These are phyloP conservation scores for Hemithea aestivaria DNA, from an alignment of 2,888 invertebrate genomes.

Conservation along the genomic window DNA sequence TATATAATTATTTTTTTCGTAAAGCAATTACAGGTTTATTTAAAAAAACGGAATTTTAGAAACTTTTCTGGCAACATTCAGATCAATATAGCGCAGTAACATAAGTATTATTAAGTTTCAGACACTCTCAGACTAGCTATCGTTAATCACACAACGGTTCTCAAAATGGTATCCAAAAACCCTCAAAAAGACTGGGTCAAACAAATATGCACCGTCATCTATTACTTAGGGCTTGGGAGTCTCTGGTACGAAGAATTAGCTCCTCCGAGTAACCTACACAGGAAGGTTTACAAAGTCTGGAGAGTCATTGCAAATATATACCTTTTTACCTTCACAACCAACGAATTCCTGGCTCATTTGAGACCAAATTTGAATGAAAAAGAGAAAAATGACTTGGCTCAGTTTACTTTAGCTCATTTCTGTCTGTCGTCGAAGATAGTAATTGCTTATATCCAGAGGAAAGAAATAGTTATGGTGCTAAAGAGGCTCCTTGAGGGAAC, in stretches of 20 bases:
- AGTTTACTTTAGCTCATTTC: background rate
- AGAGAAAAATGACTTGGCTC: conserved; percentile 1
- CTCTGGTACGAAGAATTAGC: conserved; percentile 41
- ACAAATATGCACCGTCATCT: conserved; percentile 37
- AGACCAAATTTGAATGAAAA: conserved; percentile 1
- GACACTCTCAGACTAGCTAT: too few relatives aligned
- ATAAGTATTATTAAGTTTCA: too few relatives aligned
- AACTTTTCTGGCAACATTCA: too few relatives aligned
- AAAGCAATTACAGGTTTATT: too few relatives aligned
- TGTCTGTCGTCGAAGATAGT: too few relatives aligned
- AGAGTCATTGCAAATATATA: background rate
- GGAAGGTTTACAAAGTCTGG: background rate
- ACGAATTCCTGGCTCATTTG: background rate
- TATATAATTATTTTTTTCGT: too few relatives aligned
- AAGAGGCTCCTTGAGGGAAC: conserved; percentile 1
- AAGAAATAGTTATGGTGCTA: background rate
- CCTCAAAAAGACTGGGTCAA: conserved; percentile 45
- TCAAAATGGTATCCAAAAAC: conserved; percentile 13
- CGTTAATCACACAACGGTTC: too few relatives aligned
- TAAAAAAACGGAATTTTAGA: too few relatives aligned
- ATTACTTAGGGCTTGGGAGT: conserved; percentile 41
- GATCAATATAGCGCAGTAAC: too few relatives aligned
- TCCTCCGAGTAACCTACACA: background rate
- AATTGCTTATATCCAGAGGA: too few relatives aligned
- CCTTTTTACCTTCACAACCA: background rate